Evolutionary conservation across 1,140 invertebrate species (phyloP), one percentile per base, ranked within the genome.

Genomic region (Agraylea sexmaculata): DNA sequence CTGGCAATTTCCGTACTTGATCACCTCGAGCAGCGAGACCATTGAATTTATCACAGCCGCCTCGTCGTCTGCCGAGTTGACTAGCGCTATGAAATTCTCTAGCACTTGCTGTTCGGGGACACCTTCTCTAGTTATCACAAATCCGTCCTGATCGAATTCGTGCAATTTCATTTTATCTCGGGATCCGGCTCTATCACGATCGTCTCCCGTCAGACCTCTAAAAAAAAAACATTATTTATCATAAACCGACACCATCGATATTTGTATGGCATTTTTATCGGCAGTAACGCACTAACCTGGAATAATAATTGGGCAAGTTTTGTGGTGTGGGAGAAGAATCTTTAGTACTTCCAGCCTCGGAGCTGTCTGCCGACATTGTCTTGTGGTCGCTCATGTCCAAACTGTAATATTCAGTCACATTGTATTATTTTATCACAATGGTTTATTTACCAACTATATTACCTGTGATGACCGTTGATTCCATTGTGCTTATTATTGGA

Each of bases 391-490:
- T 37, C 38, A 42, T 38, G 19, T 49, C 47, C 27, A 49, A 27
- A 23, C 47, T 49, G 31, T n/a, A 48, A 39, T 6, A 6, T 7
- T 25, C 23, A 6, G n/a, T 25, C n/a, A n/a, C n/a, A n/a, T n/a
- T n/a, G n/a, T n/a, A n/a, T n/a, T n/a, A n/a, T n/a, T 27, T 27
- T 8, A 27, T 8, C 23, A 27, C 23, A n/a, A 27, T 7, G 23
- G 23, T 27, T 27, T 27, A 7, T 32, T 32, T 32, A 32, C 4
- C 19, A 16, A 35, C 7, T 2, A 29, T n/a, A 4, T 42, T 28
- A 49, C 43, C 43, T 46, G 36, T 50, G 58, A 45, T 73, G 69
- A 34, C 70, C 70, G 38, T 73, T 71, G 22, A 66, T 66, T 28
- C 69, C 68, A 35, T 67, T 69, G 29, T 49, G 51, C 6, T 53